Evolutionary conservation across 1,140 invertebrate genomes (phyloP).

Genomic region (Aphidius gifuensis): DNA sequence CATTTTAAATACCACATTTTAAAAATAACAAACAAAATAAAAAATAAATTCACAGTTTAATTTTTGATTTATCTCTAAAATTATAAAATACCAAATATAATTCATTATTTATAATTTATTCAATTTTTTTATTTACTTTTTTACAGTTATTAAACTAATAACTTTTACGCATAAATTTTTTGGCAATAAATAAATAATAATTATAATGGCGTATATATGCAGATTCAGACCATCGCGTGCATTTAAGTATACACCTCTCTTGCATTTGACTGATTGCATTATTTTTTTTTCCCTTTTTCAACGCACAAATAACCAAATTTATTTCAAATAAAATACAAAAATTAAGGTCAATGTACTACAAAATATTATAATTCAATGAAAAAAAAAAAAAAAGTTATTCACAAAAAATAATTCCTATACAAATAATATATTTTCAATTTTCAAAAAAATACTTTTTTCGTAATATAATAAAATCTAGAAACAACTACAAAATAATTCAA

Average conservation of each 20-base stretch:
- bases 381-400: no score
- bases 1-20: no score
- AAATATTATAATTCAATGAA: no score
- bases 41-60: no score
- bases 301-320: no score
- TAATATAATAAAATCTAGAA: background rate
- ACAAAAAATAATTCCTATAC: no score
- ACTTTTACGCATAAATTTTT: background rate
- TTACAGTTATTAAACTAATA: background rate
- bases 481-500: background rate
- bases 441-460: background rate
- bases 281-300: background rate
- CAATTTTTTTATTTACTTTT: background rate
- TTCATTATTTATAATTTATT: no score
- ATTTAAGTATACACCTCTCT: conserved; percentile 20
- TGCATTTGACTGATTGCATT: background rate
- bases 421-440: no score
- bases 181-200: background rate
- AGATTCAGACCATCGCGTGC: conserved; percentile 26
- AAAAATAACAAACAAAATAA: no score
- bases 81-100: no score
- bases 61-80: background rate
- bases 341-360: no score
- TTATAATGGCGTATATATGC: conserved; percentile 25
- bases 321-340: no score